Evolutionary conservation across 2,797 vertebrate species (phyloP).

Genomic region (Chelonia mydas): DNA sequence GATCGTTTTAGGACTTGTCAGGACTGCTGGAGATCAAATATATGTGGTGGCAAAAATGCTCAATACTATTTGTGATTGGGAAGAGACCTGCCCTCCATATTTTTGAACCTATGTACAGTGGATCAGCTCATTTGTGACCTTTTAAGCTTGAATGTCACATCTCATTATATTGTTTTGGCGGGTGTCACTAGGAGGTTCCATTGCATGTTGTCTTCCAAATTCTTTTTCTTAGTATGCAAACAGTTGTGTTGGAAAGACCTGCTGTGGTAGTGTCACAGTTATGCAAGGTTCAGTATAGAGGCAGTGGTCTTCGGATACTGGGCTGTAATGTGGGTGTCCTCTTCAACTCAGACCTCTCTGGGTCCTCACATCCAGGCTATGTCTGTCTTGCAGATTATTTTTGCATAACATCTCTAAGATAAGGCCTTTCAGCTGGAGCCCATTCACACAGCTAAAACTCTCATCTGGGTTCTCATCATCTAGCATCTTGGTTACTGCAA

Average conservation of each 20-base stretch:
- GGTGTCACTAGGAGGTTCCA: constrained; percentile 19
- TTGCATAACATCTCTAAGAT: no score
- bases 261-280: neutral
- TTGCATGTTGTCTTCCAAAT: constrained; percentile 31
- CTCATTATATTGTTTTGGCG: constrained; percentile 9
- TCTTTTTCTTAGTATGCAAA: neutral
- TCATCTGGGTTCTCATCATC: no score
- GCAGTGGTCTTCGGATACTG: neutral
- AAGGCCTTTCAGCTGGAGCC: no score
- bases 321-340: no score
- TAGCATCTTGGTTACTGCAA: no score
- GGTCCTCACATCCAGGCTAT: no score
- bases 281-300: neutral
- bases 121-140: neutral
- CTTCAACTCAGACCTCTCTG: no score
- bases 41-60: neutral
- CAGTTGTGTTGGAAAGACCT: neutral
- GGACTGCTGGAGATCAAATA: neutral
- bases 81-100: neutral
- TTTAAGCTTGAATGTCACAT: neutral
- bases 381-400: no score
- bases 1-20: neutral
- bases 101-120: neutral
- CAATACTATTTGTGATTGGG: neutral
- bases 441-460: no score